Evolutionary conservation across 2,888 invertebrate species (phyloP).

Genomic region (Embidobia sp.): DNA sequence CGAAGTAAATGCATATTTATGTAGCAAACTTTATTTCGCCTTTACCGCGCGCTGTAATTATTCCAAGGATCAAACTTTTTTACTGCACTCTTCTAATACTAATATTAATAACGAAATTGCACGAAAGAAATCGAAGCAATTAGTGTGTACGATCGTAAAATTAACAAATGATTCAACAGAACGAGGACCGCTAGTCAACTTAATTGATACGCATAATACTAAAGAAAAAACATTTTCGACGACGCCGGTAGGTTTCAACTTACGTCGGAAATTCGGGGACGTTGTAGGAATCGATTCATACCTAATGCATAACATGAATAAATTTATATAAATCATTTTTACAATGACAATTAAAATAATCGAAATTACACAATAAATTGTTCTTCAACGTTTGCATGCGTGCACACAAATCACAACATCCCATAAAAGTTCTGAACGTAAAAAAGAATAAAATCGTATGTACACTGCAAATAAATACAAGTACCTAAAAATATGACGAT

Average conservation of each 20-base stretch:
- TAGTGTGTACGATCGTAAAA: slow-evolving; percentile 38
- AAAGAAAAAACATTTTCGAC: slow-evolving; percentile 20
- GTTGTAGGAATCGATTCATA: slow-evolving; percentile 14
- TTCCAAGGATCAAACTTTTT: slow-evolving; percentile 16
- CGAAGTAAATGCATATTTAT: slow-evolving; percentile 19
- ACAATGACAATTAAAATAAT: slow-evolving; percentile 6
- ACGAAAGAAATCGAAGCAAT: slow-evolving; percentile 56
- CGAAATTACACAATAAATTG: slow-evolving; percentile 18
- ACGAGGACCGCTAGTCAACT: slow-evolving; percentile 20
- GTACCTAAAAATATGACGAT: slow-evolving; percentile 38
- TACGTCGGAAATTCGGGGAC: slow-evolving; percentile 10
- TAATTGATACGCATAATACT: slow-evolving; percentile 44
- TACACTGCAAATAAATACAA: slow-evolving; percentile 48
- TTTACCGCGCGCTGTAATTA: background rate
- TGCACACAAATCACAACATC: slow-evolving; percentile 37
- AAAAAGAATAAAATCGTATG: slow-evolving; percentile 41
- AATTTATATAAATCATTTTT: slow-evolving; percentile 24
- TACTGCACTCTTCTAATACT: slow-evolving; percentile 49
- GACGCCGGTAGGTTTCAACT: slow-evolving; percentile 1
- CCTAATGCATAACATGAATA: slow-evolving; percentile 23
- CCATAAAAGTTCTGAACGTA: slow-evolving; percentile 43
- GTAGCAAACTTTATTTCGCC: slow-evolving; percentile 1
- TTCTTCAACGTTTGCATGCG: slow-evolving; percentile 4
- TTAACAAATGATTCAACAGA: slow-evolving; percentile 52
- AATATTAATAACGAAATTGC: slow-evolving; percentile 54